Base-by-base conservation (phyloP, 1,140 invertebrate genomes). In the Lucilia sericata region DNA sequence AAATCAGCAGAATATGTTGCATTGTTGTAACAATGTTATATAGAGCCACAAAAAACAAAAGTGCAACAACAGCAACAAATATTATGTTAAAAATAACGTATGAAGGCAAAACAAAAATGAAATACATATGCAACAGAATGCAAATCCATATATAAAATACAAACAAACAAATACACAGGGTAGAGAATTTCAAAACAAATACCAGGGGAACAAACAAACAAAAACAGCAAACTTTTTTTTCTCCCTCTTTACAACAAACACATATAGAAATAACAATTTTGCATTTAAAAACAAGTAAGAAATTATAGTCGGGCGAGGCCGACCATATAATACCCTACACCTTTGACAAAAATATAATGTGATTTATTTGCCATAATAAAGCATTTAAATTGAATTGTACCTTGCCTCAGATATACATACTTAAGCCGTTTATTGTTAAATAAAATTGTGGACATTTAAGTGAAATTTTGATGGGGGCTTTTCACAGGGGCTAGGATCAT, bases 101-200 rank as follows among this genome's bases (percentile, higher is more conserved):
- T 25, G 42, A 21, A 80, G 5, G 7, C 5, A 8, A 21, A 75
- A 34, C 25, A 75, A 1, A 75, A 17, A 34, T 36, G 36, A 74
- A 8, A 49, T n/a, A 80, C 5, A 80, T 21, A n/a, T 80, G 42
- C 76, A 80, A 80, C 76, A 80, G 51, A 80, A 80, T 80, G 76
- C 42, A 80, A 80, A 80, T 51, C 51, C 12, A 80, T 21, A 49
- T 49, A 80, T 10, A 21, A 0, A 60, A 42, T n/a, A 76, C n/a
- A 76, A 13, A 74, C 34, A 49, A 42, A 78, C 75, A 76, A 10
- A 76, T 14, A 49, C n/a, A n/a, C n/a, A n/a, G n/a, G n/a, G n/a
- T n/a, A 65, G 55, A 65, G 55, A 65, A 65, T 5, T 65, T 7
- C 14, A 65, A 65, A 17, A 65, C 14, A 65, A 19, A n/a, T n/a